phyloP scores from a whole-genome alignment of 2,113 vertebrate genomes.

The Caracal caracal region DNA sequence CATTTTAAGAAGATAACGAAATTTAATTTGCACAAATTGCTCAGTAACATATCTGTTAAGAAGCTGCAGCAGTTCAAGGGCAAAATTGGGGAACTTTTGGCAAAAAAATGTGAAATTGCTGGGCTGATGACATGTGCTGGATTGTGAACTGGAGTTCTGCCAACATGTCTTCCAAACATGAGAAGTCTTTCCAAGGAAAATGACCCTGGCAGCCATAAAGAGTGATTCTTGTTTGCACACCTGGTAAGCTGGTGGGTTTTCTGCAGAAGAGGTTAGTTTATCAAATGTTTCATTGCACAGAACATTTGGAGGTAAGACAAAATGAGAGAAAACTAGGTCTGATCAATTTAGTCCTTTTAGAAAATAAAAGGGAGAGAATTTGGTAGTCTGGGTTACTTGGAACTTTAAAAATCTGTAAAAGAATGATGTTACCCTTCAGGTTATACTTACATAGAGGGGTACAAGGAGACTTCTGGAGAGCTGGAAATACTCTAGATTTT shows the following conservation, averaged over 20 bases:
- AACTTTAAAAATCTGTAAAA: background rate
- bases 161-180: background rate
- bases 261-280: background rate
- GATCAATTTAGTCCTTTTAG: background rate
- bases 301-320: background rate
- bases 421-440: background rate
- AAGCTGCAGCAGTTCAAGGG: constrained; percentile 3
- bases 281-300: constrained; percentile 18
- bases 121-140: background rate
- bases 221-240: background rate
- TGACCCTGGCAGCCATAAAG: background rate
- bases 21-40: constrained; percentile 25
- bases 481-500: background rate
- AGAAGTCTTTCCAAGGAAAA: background rate
- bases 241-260: background rate
- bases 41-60: background rate
- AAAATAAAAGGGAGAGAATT: constrained; percentile 9
- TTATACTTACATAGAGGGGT: background rate
- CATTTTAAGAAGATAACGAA: constrained; percentile 41
- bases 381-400: background rate
- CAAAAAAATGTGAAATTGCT: background rate
- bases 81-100: background rate
- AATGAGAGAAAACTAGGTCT: background rate
- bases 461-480: background rate
- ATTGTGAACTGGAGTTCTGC: background rate